Base-by-base conservation (phyloP, 2,113 vertebrate genomes). In the Megaceryle torquata region DNA sequence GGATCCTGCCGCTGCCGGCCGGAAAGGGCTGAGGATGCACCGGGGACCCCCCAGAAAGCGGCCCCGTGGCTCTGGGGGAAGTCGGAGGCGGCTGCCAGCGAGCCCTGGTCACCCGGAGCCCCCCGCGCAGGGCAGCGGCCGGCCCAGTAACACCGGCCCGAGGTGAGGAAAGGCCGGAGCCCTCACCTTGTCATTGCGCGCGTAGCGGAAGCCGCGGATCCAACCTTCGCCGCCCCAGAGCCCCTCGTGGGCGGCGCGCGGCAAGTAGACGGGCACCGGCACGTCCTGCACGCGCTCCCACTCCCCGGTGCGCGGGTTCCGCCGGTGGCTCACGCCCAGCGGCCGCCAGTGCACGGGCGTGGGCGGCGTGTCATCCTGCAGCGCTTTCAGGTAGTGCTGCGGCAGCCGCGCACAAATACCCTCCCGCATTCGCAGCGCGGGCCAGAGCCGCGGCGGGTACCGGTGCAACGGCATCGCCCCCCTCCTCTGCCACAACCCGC, bases 221-320 rank as follows among this genome's bases (percentile, higher is more conserved):
- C 98, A 99, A 8, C 99, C 99, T 93, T 99, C 99, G 25, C 99
- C 99, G 15, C 98, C 99, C 99, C 99, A 99, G 21, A 99, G 98
- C 19, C 99, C 99, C 4, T 94, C 57, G 91, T 99, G 96, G 15
- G 99, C 98, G 31, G 98, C 93, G 8, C 97, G 98, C 3, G 99
- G 99, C 68, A 97, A 97, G 97, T 98, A 96, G 53, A 98, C 46
- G 1, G 98, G 98, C 46, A 99, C 95, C 6, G 99, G 98, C 60
- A 99, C 98, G 48, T 99, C 99, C 97, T 99, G 98, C n/a, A 99
- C 98, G 7, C 99, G 98, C 78, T 99, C 98, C 48, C 98, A 98
- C 61, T 97, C 87, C 4, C 99, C 98, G 3, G 98, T 98, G 51
- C 93, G 97, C 8, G 99, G 98, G 96, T 97, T 98, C 60, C 93